Evolutionary conservation across 2,888 invertebrate species (phyloP), one percentile per base, ranked within the genome.

Genomic region (Cataglyphis cursor): DNA sequence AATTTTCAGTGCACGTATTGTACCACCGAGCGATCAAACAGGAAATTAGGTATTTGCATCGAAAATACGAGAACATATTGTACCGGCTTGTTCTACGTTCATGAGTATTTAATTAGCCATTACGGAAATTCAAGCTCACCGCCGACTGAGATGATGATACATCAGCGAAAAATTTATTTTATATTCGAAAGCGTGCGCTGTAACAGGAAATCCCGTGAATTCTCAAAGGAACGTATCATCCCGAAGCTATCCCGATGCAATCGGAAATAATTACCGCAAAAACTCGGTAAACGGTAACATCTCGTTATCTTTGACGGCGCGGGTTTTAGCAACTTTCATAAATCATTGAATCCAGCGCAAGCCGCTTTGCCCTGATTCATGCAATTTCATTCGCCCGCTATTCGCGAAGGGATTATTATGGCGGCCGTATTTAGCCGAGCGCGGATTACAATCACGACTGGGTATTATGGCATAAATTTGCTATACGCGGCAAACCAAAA

Each of bases 401-500:
- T 51, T 80, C 62, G 82, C 62, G 28, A 24, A 61, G 48, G 61
- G 59, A 76, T 88, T 78, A 87, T 82, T 75, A 85, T 70, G 24
- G 66, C 12, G 80, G 75, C 73, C 82, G 75, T 82, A 84, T 84
- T 82, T 82, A 72, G 44, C 68, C 35, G 75, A 44, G 44, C 80
- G 70, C 57, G 64, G 61, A 87, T 82, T 66, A 75, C 80, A 76
- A 82, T 80, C 87, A 80, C 66, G 61, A 84, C 68, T 78, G 87
- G 85, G 80, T 82, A 87, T 88, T 87, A 78, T 78, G 85, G 83
- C 81, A 76, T 83, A 88, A 88, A 89, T 87, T 85, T 74, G 72
- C 78, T 66, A 81, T 68, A 72, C 51, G 74, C 70, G 72, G 38
- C 51, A 70, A 81, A 66, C 31, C 54, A 35, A 83, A 86, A 84